Evolutionary conservation across 2,113 vertebrate genomes (phyloP), one percentile per base, ranked within the genome.

Genomic region (Cairina moschata): DNA sequence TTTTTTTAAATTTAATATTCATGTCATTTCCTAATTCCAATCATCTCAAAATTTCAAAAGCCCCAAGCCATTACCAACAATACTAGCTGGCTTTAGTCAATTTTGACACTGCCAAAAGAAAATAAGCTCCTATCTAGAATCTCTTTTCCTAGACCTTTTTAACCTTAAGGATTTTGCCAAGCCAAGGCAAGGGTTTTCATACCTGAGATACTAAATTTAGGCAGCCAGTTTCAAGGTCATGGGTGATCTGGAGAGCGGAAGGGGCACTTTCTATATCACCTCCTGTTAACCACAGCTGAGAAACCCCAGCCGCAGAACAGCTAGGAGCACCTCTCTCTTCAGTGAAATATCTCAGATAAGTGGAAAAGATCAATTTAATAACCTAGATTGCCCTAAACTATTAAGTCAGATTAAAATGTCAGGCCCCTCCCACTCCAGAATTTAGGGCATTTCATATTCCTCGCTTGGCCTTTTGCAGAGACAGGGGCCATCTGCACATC

Each of bases 371-470:
- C 62, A 86, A 73, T 96, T 84, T 94, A 94, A 95, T 93, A 94
- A 93, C 96, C 92, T 86, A 89, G 91, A 95, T 92, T 95, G 71
- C 40, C 71, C 84, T 93, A 46, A 76, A 93, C 83, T 95, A 79
- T 93, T 94, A 95, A 94, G 63, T 87, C 91, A 96, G 92, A 94
- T 94, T 93, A 95, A 96, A 96, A 96, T 60, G 67, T 72, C 80
- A 85, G 87, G 55, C 88, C 71, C 74, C 56, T 94, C 69, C 92
- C 76, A 85, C 15, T 5, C 40, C 40, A 73, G 84, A 95, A 95
- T 94, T 95, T 44, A 93, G 95, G 91, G 74, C 91, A 89, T 71
- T 93, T 93, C 4, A 2, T 69, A 28, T 80, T 93, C 34, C 66
- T 91, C 0, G 3, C 66, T 71, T 36, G 54, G 77, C n/a, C 59